Conservation (phyloP, 2,113 vertebrate species). For the Panthera tigris region DNA sequence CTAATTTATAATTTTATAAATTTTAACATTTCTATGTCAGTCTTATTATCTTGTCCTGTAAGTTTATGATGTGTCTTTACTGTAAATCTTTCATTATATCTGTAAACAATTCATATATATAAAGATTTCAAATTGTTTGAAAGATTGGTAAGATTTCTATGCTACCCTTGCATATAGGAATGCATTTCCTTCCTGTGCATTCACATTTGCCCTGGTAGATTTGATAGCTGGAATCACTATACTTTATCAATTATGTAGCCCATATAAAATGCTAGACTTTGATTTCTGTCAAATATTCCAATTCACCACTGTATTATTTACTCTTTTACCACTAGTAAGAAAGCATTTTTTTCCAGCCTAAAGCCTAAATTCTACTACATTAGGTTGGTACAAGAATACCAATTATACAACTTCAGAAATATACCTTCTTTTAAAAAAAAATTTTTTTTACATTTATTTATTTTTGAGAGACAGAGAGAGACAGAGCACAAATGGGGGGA, state of each 20-base stretch:
- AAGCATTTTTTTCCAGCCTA: not conserved
- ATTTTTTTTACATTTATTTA: no score
- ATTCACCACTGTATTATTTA: not conserved
- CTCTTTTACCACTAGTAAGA: not conserved
- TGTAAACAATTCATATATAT: not conserved
- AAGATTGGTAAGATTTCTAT: not conserved
- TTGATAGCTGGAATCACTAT: not conserved
- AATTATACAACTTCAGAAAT: constrained; percentile 12
- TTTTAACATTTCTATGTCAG: not conserved
- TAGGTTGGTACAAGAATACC: not conserved
- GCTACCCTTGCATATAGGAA: not conserved
- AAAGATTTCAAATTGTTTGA: not conserved
- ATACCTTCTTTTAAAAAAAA: not conserved
- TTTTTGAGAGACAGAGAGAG: no score
- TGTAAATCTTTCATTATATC: not conserved
- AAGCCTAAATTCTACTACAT: not conserved
- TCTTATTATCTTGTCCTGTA: not conserved
- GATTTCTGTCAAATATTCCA: not conserved
- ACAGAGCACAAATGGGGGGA: no score
- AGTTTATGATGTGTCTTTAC: not conserved
- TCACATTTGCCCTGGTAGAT: not conserved
- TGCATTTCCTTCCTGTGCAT: not conserved
- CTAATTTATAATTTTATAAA: not conserved
- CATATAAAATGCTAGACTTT: not conserved
- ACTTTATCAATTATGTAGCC: not conserved